Percentiles rank a stretch among this genome's conserved stretches.
Conservation (phyloP, 1,140 invertebrate species). For the Drosophila carrolli region DNA sequence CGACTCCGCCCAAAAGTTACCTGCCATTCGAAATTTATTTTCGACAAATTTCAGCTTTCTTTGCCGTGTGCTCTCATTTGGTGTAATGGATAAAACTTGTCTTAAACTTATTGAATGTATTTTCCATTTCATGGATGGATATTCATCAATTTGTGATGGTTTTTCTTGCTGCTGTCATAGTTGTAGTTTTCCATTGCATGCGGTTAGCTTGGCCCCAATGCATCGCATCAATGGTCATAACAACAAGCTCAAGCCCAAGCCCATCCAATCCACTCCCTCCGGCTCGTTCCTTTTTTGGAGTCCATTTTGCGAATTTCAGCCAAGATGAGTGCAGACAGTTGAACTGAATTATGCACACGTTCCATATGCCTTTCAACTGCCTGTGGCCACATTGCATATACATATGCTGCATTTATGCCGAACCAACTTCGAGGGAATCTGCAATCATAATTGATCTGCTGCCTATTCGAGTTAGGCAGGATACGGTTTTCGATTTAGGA, state of each 20-base stretch:
- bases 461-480: slow-evolving; percentile 5
- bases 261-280: not conserved
- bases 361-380: slow-evolving; percentile 17
- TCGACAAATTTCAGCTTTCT: slow-evolving; percentile 30
- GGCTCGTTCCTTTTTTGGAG: not conserved
- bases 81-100: slow-evolving; percentile 72
- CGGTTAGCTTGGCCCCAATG: slow-evolving; percentile 26
- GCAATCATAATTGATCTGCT: slow-evolving; percentile 15
- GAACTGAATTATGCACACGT: slow-evolving; percentile 42
- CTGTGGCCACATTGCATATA: slow-evolving; percentile 2
- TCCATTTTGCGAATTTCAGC: slow-evolving; percentile 15
- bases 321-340: slow-evolving; percentile 25
- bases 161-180: slow-evolving; percentile 9
- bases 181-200: slow-evolving; percentile 26
- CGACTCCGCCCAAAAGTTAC: slow-evolving; percentile 8
- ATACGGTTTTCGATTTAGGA: not conserved
- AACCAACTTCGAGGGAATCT: not conserved
- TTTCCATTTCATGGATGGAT: slow-evolving; percentile 61
- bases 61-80: slow-evolving; percentile 45
- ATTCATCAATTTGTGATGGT: slow-evolving; percentile 55
- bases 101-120: slow-evolving; percentile 61
- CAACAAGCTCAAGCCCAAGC: not conserved
- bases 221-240: slow-evolving; percentile 10
- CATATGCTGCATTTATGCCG: not conserved
- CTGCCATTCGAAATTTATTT: slow-evolving; percentile 47